phyloP scores from a whole-genome alignment of 1,140 invertebrate species.

The Bombus sylvicola region DNA sequence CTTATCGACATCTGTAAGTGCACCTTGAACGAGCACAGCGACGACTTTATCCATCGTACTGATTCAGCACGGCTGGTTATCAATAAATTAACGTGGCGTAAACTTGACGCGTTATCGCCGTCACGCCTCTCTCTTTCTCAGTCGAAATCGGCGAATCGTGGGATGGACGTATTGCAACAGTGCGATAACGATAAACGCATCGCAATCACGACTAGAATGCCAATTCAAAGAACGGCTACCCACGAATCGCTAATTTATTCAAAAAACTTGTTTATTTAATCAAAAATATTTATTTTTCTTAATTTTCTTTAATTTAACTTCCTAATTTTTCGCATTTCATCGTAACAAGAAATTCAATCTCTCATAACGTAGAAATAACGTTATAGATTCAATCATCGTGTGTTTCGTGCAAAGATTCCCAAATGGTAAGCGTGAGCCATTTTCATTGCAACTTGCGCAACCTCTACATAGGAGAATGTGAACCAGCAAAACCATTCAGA shows the following conservation, averaged over 20 bases:
- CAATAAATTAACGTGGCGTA: constrained; percentile 36
- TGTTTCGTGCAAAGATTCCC: not conserved
- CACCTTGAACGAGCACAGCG: constrained; percentile 36
- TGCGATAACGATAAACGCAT: constrained; percentile 34
- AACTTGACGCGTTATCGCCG: constrained; percentile 33
- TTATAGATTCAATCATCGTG: not conserved
- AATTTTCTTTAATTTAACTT: not conserved
- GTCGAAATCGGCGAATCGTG: constrained; percentile 36
- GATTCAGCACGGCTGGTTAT: constrained; percentile 34
- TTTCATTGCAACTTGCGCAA: not conserved
- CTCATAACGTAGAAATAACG: not conserved
- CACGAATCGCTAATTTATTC: not conserved
- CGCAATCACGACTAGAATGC: not conserved
- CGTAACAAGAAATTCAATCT: not conserved
- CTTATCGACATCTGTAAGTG: constrained; percentile 48
- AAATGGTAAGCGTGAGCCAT: not conserved
- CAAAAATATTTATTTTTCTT: not conserved
- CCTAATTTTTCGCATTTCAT: not conserved
- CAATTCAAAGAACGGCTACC: not conserved
- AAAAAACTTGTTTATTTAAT: not conserved
- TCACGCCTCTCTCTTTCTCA: constrained; percentile 19
- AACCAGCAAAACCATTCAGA: not conserved
- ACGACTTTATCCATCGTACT: constrained; percentile 33
- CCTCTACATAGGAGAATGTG: not conserved
- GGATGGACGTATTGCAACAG: not conserved